Evolutionary conservation across 2,888 invertebrate genomes (phyloP).

Genomic region (Leptogaster cylindrica): DNA sequence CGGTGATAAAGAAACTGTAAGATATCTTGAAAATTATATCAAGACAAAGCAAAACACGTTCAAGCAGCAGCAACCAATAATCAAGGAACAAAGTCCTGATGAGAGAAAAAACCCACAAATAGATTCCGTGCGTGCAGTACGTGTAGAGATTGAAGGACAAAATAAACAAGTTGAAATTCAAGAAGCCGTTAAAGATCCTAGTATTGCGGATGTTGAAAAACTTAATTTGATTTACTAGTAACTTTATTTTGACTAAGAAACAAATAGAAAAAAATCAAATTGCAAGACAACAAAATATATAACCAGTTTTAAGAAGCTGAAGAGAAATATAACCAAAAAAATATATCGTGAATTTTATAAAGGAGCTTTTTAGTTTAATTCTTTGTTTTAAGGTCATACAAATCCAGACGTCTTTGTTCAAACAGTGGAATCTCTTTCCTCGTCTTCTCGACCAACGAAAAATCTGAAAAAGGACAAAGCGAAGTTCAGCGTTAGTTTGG

Average conservation of each 20-base stretch:
- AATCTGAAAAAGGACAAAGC: slow-evolving; percentile 64
- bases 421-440: slow-evolving; percentile 83
- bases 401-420: slow-evolving; percentile 74
- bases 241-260: no score
- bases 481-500: not conserved
- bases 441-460: slow-evolving; percentile 74
- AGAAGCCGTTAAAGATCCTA: not conserved
- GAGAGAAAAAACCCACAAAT: not conserved
- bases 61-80: not conserved
- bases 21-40: slow-evolving; percentile 52
- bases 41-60: not conserved
- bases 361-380: not conserved
- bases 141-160: not conserved
- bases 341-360: not conserved
- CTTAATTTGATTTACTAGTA: no score
- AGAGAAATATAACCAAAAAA: not conserved
- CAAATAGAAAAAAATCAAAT: not conserved
- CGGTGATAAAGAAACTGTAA: slow-evolving; percentile 51
- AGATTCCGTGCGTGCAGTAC: not conserved
- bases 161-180: not conserved
- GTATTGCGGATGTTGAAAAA: no score
- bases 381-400: slow-evolving; percentile 67
- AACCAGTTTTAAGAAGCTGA: not conserved
- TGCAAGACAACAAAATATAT: not conserved
- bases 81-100: not conserved